Evolutionary conservation across 2,797 vertebrate genomes (phyloP), one percentile per base, ranked within the genome.

Genomic region (Coreius guichenoti): DNA sequence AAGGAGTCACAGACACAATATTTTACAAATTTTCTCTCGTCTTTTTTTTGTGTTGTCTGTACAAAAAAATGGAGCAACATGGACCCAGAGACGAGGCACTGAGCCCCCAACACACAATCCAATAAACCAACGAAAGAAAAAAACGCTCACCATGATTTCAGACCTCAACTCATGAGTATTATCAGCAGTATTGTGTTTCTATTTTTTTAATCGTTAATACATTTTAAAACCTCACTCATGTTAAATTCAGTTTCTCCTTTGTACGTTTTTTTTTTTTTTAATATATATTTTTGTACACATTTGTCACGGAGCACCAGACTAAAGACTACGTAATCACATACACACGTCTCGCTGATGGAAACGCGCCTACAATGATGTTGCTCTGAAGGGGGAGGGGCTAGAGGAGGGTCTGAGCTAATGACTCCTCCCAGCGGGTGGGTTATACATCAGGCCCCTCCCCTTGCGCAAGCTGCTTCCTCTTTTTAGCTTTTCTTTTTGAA

Each of bases 1-100:
- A 99, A 98, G 98, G 97, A 99, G 96, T 99, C 98, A 99, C 98
- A 97, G 97, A 94, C 98, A 98, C 96, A 86, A 96, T 99, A 98
- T 98, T 97, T 97, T 99, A 99, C 97, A 99, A 99, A 99, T 96
- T 95, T 97, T 97, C 96, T 93, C 93, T 93, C 94, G 94, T 94
- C 92, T 87, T 92, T 94, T 94, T 94, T 94, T 43, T 39, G 7
- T 95, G 96, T 95, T 96, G 97, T 93, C 93, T 95, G 96, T 98
- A 96, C 98, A 98, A 96, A 98, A 98, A 94, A 96, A 96, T 95
- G 95, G 94, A 97, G 95, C 93, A 89, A 95, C 93, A 92, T 92
- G 93, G 93, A 94, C 72, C 92, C 92, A 92, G 93, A 94, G 90
- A 91, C 93, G 92, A 92, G 94, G 94, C 75, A 31, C 91, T 91